phyloP scores from a whole-genome alignment of 37 sponge, comb jelly and placozoan genomes.

The Geodia barretti region DNA sequence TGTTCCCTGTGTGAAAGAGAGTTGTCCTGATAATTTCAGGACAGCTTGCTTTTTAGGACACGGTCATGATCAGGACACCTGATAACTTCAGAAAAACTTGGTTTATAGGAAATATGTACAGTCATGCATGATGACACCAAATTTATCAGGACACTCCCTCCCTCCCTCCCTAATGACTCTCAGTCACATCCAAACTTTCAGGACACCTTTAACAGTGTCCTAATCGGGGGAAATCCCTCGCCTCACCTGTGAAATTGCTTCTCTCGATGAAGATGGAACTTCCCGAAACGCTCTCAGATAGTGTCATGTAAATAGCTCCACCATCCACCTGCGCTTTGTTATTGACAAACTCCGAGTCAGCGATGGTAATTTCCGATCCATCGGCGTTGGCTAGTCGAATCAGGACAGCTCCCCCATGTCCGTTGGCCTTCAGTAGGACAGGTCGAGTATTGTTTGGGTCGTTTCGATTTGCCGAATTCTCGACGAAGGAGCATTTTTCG shows the following conservation, averaged over 20 bases:
- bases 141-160: too few species aligned
- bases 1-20: too few species aligned
- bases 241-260: conserved; percentile 17
- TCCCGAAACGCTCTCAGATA: conserved; percentile 21
- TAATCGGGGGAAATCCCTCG: too few species aligned
- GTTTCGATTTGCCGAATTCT: conserved; percentile 46
- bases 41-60: too few species aligned
- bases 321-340: conserved; percentile 76
- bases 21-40: too few species aligned
- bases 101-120: too few species aligned
- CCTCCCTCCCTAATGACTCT: too few species aligned
- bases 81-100: too few species aligned
- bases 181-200: too few species aligned
- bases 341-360: conserved; percentile 21
- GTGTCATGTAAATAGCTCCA: conserved; percentile 59
- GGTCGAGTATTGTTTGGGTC: conserved; percentile 41
- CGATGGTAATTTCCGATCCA: conserved; percentile 28
- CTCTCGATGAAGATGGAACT: conserved; percentile 33
- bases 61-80: too few species aligned
- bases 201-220: too few species aligned
- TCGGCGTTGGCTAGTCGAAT: conserved; percentile 22
- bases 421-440: conserved; percentile 62
- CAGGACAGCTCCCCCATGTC: conserved; percentile 72
- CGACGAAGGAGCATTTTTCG: conserved; percentile 46
- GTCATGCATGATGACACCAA: too few species aligned